These are phyloP conservation scores for Archilochus colubris DNA, from an alignment of 2,113 vertebrate genomes.

Conservation along the genomic window DNA sequence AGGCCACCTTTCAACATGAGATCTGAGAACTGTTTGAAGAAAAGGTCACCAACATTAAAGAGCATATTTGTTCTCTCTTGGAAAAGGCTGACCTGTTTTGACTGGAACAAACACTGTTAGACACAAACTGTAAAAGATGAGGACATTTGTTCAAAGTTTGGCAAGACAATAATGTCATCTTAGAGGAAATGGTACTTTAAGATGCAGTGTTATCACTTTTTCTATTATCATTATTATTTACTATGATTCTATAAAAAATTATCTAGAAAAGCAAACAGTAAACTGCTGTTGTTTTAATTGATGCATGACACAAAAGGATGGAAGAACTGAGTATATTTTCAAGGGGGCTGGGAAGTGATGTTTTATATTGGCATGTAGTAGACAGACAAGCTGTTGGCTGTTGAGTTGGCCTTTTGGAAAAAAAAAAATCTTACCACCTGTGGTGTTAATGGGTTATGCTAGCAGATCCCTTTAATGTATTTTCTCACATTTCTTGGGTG, in stretches of 20 bases:
- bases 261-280: conserved; percentile 31
- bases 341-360: not conserved
- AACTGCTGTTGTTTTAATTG: conserved; percentile 19
- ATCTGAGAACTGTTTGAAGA: conserved; percentile 32
- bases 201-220: not conserved
- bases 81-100: conserved; percentile 21
- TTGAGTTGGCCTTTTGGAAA: not conserved
- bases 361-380: conserved; percentile 14
- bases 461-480: not conserved
- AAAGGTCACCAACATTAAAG: conserved; percentile 14
- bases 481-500: conserved; percentile 9
- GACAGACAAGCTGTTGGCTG: conserved; percentile 30
- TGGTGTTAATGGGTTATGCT: conserved; percentile 31
- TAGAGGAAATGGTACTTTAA: not conserved
- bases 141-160: not conserved
- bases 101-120: not conserved
- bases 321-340: conserved; percentile 2
- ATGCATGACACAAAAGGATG: conserved; percentile 23
- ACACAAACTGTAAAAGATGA: not conserved
- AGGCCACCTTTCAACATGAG: not conserved
- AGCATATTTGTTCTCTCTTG: not conserved
- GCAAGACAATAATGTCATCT: not conserved
- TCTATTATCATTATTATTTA: conserved; percentile 6
- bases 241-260: conserved; percentile 11
- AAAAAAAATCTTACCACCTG: not conserved